These are phyloP conservation scores for Ormyrus thymus DNA, from an alignment of 2,888 invertebrate genomes.

Conservation along the genomic window DNA sequence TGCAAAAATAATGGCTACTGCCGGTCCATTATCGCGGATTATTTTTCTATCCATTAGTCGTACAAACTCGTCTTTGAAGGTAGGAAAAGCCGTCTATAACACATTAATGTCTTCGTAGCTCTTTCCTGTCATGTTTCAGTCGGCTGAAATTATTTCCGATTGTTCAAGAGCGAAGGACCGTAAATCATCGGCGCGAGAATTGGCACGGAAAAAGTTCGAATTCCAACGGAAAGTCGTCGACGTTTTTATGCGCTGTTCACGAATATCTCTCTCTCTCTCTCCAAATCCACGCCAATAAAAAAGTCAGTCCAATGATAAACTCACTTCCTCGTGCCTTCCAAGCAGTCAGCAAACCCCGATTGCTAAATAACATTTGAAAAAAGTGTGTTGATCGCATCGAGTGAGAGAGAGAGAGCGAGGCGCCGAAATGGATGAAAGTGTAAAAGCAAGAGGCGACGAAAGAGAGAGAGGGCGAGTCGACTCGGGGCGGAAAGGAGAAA, in stretches of 20 bases:
- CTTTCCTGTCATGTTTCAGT: conserved; percentile 15
- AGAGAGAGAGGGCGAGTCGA: conserved; percentile 16
- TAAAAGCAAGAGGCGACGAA: conserved; percentile 18
- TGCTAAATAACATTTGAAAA: conserved; percentile 23
- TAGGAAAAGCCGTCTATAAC: conserved; percentile 29
- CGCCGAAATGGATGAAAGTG: conserved; percentile 6
- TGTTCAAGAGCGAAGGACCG: conserved; percentile 9
- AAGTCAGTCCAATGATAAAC: background rate
- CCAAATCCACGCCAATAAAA: conserved; percentile 9
- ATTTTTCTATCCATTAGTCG: conserved; percentile 20
- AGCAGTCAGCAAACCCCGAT: background rate
- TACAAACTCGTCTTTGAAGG: conserved; percentile 5
- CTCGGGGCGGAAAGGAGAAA: conserved; percentile 52
- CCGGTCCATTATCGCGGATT: conserved; percentile 9
- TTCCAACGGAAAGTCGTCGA: background rate
- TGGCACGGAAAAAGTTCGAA: background rate
- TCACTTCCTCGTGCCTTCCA: background rate
- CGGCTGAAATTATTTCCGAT: conserved; percentile 1
- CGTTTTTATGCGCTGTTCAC: background rate
- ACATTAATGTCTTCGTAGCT: conserved; percentile 44
- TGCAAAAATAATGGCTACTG: too few species aligned
- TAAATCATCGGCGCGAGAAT: conserved; percentile 1
- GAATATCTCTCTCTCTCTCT: background rate
- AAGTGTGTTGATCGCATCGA: background rate
- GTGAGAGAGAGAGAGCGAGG: background rate